Base-by-base conservation (phyloP, 2,888 invertebrate genomes). In the Drosophila recens region DNA sequence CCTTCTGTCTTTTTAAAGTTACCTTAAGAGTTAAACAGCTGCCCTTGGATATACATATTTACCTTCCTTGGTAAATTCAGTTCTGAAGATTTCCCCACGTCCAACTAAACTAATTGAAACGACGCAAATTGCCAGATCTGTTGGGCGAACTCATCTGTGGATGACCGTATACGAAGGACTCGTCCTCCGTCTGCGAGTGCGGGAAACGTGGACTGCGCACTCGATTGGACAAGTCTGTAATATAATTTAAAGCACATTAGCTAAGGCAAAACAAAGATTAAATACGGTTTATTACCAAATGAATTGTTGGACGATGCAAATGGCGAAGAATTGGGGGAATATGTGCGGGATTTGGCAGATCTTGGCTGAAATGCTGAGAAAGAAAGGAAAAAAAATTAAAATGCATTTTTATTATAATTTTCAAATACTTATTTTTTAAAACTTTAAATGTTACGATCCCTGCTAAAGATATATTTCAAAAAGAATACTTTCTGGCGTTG, bases 101-200 rank as follows among this genome's bases (percentile, higher is more conserved):
- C 38, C 6, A n/a, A 15, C 10, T 20, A 8, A n/a, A 33, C 51
- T 80, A 86, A 51, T 70, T 76, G 49, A 57, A 79, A 4, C 84
- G 75, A 6, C 65, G 70, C 4, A 64, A 38, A 36, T 30, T 62
- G 6, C 40, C 46, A 2, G 63, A 38, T 64, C 75, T 58, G 4
- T 72, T 77, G 8, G 88, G 68, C 1, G 80, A 63, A 43, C 36
- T 67, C 27, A 85, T 15, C 40, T 64, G 67, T 0, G 87, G 84
- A 67, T 69, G 34, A 5, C 89, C 87, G 45, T 83, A 86, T 38
- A 86, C 67, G 53, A 61, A 88, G n/a, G 80, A 65, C 3, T 86
- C 87, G 5, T 78, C 64, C 46, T 10, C 54, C 6, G n/a, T 13
- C n/a, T 20, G 49, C 1, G 46, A 58, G 1, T 33, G 53, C 8